Evolutionary conservation across 2,888 invertebrate species (phyloP).

Genomic region (Arrhopalites spinosus): DNA sequence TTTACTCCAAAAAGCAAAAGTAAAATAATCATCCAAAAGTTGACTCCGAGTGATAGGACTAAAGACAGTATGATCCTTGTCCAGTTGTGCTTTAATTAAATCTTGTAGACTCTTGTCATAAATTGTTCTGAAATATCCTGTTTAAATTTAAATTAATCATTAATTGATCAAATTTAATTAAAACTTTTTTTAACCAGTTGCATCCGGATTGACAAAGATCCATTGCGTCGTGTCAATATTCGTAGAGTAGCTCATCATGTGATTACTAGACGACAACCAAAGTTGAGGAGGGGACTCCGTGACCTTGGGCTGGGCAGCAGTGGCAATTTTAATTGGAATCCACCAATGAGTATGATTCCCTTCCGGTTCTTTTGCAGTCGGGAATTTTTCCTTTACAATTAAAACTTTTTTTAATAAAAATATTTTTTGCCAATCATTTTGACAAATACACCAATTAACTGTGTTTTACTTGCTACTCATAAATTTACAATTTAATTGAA

Average conservation of each 20-base stretch:
- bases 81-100: constrained; percentile 13
- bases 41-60: constrained; percentile 27
- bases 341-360: neutral
- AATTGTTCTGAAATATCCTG: constrained; percentile 23
- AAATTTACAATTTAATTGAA: no score
- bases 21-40: constrained; percentile 28
- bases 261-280: neutral
- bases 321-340: constrained; percentile 18
- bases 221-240: constrained; percentile 20
- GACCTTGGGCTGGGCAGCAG: neutral
- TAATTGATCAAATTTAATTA: neutral
- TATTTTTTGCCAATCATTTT: no score
- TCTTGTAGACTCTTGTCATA: constrained; percentile 6
- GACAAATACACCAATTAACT: no score
- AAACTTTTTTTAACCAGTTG: constrained; percentile 12
- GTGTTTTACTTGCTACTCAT: no score
- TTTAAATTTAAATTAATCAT: neutral
- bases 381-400: no score
- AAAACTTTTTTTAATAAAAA: no score
- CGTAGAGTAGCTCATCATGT: neutral
- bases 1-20: constrained; percentile 8
- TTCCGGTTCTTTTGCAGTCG: neutral
- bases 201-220: constrained; percentile 30
- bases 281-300: neutral
- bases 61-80: constrained; percentile 18